phyloP scores from a whole-genome alignment of 1,140 invertebrate species.

The Neelides sp. region DNA sequence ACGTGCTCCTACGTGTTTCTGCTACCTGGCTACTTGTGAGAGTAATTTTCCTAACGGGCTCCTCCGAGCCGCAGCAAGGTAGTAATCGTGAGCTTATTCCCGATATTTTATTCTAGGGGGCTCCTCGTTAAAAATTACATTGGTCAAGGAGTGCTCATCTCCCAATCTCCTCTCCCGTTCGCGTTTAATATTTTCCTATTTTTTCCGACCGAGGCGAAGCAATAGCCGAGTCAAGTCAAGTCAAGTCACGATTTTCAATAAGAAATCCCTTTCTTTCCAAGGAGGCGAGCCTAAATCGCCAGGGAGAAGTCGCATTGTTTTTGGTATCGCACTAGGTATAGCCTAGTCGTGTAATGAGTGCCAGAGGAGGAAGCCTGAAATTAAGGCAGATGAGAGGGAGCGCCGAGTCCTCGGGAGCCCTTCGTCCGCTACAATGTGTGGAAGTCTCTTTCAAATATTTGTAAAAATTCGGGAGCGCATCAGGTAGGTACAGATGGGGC shows the following conservation, averaged over 20 bases:
- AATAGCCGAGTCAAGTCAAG: not conserved
- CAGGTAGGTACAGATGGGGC: conserved; percentile 21
- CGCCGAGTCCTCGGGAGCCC: conserved; percentile 3
- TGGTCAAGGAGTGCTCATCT: conserved; percentile 5
- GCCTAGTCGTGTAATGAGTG: no score
- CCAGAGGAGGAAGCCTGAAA: no score
- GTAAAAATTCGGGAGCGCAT: conserved; percentile 26
- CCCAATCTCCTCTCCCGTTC: not conserved
- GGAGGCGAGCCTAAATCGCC: conserved; percentile 15
- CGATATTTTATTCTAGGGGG: conserved; percentile 17
- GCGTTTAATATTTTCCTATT: conserved; percentile 11
- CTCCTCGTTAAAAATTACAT: conserved; percentile 21
- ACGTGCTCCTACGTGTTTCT: no score
- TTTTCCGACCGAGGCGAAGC: conserved; percentile 2
- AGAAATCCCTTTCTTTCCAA: conserved; percentile 21
- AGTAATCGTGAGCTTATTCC: conserved; percentile 13
- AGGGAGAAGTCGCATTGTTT: conserved; percentile 7
- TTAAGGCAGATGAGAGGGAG: no score
- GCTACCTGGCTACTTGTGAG: no score
- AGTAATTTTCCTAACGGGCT: no score
- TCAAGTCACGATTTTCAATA: conserved; percentile 31
- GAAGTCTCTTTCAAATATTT: conserved; percentile 23
- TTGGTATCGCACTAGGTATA: not conserved
- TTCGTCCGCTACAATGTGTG: not conserved
- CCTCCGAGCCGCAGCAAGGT: conserved; percentile 5